Evolutionary conservation across 1,140 invertebrate species (phyloP), one percentile per base, ranked within the genome.

Genomic region (Acyrthosiphon pisum): DNA sequence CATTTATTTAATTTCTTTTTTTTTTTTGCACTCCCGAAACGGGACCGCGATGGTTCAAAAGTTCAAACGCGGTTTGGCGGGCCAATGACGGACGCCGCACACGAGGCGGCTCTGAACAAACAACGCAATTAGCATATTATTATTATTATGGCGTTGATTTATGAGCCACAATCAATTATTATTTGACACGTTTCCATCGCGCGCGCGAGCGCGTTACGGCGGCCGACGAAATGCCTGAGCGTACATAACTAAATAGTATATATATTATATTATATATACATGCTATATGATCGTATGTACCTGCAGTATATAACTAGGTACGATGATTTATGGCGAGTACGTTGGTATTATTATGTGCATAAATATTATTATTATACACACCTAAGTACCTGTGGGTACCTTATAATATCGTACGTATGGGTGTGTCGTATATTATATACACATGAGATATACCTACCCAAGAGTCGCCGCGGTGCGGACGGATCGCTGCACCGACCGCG

Each of bases 151-250:
- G 22, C 30, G 90, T 91, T 91, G 90, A 91, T 91, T 91, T 91
- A 91, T 91, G 90, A 91, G 26, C 90, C 37, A n/a, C 90, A 91
- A 81, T 91, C 90, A 44, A 91, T 91, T 91, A 91, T 91, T 91
- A 91, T 91, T 91, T 44, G 90, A 91, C 90, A 91, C 90, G 90
- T 91, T 91, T 90, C 60, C 60, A 76, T 76, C 60, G 60, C 37
- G n/a, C 8, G 50, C 37, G 89, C 56, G 50, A 44, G 41, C 26
- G 60, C 50, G 90, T 46, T 46, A 8, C 56, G 76, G 35, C 90
- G 46, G 7, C 44, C 89, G 89, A 90, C 89, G 56, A 90, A 68
- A 90, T 30, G 53, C 56, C n/a, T 76, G 89, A 7, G 26, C 84
- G 41, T 44, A 41, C 41, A 84, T 44, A 84, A 41, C 41, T 84